phyloP scores from a whole-genome alignment of 1,140 invertebrate genomes.

The Psix sp. region DNA sequence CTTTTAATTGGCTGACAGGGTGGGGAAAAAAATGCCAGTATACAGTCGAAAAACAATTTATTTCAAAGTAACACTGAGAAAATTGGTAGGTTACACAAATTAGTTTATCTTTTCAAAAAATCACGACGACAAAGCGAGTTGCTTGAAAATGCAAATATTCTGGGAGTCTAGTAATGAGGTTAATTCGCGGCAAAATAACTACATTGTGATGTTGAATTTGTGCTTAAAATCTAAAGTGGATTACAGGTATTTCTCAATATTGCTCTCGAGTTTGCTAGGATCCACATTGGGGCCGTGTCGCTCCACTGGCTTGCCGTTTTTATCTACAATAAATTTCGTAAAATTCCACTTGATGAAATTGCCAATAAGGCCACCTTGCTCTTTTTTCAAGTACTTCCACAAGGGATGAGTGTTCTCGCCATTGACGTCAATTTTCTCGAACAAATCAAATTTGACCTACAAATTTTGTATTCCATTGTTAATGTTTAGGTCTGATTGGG shows the following conservation, averaged over 20 bases:
- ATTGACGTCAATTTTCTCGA: slow-evolving; percentile 92
- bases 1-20: no score
- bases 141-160: no score
- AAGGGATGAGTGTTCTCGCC: slow-evolving; percentile 90
- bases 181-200: no score
- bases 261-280: slow-evolving; percentile 82
- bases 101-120: no score
- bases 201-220: background rate
- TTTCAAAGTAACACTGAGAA: no score
- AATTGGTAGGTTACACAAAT: no score
- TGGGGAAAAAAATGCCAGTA: no score
- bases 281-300: slow-evolving; percentile 89
- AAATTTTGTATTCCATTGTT: slow-evolving; percentile 15
- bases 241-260: slow-evolving; percentile 84
- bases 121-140: no score
- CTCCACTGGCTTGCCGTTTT: slow-evolving; percentile 91
- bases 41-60: no score
- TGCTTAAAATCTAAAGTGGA: background rate
- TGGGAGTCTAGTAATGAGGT: no score
- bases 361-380: slow-evolving; percentile 85
- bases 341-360: slow-evolving; percentile 98
- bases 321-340: slow-evolving; percentile 95
- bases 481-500: background rate
- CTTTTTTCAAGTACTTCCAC: slow-evolving; percentile 92
- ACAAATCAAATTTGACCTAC: slow-evolving; percentile 76